Percentiles rank a stretch among this genome's conserved stretches.
These are phyloP conservation scores for Dinoponera quadriceps DNA, from an alignment of 1,140 invertebrate species.

Conservation along the genomic window DNA sequence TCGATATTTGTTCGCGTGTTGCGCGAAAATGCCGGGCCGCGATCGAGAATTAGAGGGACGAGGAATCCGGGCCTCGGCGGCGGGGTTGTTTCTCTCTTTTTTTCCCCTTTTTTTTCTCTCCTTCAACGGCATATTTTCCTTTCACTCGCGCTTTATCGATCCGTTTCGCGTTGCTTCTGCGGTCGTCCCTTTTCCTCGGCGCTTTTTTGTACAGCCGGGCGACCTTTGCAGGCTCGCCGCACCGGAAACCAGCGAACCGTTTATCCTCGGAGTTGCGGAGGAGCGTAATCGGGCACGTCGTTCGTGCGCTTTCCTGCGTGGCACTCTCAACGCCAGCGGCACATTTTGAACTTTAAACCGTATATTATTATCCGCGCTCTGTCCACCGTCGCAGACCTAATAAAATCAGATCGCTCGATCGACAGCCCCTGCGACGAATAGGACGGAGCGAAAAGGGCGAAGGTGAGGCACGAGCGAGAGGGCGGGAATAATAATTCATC, in stretches of 20 bases:
- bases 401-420: constrained; percentile 56
- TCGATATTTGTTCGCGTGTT: too few relatives aligned
- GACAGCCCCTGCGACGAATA: constrained; percentile 47
- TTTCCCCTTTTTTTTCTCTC: neutral
- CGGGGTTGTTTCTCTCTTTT: too few relatives aligned
- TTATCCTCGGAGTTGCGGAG: constrained; percentile 26
- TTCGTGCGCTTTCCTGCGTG: constrained; percentile 23
- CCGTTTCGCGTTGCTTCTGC: constrained; percentile 47
- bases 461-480: constrained; percentile 36
- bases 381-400: constrained; percentile 34
- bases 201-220: constrained; percentile 57
- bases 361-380: constrained; percentile 59
- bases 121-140: neutral
- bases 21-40: too few relatives aligned
- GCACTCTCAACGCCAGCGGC: neutral
- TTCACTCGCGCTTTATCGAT: constrained; percentile 56
- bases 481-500: constrained; percentile 42
- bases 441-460: constrained; percentile 36
- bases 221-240: constrained; percentile 55
- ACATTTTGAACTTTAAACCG: constrained; percentile 65
- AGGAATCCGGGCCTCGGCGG: neutral
- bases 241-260: constrained; percentile 40
- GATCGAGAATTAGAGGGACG: neutral
- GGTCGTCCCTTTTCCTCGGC: constrained; percentile 40
- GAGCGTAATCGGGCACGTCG: neutral